Conservation (phyloP, 1,140 invertebrate species). For the Goniozus legneri region DNA sequence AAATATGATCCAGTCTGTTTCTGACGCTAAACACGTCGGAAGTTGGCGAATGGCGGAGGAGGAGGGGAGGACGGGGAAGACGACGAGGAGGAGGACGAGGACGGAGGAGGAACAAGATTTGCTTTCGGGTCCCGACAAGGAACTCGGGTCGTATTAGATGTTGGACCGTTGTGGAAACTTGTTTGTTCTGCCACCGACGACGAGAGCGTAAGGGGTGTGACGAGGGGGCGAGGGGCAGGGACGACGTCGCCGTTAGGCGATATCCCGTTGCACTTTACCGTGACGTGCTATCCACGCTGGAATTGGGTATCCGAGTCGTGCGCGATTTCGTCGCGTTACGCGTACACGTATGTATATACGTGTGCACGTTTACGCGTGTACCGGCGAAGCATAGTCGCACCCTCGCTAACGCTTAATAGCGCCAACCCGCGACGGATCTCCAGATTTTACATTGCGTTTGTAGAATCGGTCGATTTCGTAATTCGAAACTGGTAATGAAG, state of each 20-base stretch:
- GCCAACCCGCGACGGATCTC: no score
- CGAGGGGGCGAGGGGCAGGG: no score
- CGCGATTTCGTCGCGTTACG: not conserved
- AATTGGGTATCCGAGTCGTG: conserved; percentile 16
- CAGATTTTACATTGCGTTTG: no score
- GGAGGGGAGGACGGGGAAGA: not conserved
- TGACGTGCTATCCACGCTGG: conserved; percentile 14
- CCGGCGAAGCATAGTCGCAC: no score
- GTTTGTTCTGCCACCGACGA: conserved; percentile 12
- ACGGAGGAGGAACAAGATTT: conserved; percentile 17
- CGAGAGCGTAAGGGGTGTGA: no score
- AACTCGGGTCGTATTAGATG: conserved; percentile 17
- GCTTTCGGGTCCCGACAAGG: conserved; percentile 13
- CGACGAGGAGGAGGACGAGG: conserved; percentile 2
- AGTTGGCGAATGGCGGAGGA: not conserved
- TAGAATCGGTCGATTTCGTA: no score
- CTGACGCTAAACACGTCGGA: not conserved
- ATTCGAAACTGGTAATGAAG: no score
- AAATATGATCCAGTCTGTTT: not conserved
- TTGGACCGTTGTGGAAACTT: conserved; percentile 15
- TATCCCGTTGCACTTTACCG: conserved; percentile 3
- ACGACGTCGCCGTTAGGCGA: no score
- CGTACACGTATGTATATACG: no score
- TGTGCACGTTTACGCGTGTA: no score
- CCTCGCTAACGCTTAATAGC: no score